Evolutionary conservation across 2,888 invertebrate species (phyloP), one percentile per base, ranked within the genome.

Genomic region (Branchellion lobata): DNA sequence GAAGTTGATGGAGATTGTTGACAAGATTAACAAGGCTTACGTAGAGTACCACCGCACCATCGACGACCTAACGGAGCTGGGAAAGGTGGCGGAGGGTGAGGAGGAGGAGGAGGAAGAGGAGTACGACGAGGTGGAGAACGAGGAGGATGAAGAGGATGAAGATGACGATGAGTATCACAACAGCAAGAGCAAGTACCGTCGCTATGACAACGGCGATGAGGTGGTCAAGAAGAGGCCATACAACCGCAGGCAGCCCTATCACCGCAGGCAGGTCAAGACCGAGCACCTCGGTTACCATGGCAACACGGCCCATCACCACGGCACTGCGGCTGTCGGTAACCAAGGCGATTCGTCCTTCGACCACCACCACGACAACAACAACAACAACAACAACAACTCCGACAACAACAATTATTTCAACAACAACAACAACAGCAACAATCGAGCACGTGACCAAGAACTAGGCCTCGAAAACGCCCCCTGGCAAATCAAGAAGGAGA

Each of bases 21-120:
- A 76, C 31, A 71, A 80, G 68, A 27, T 80, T 34, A 71, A 78
- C 34, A 53, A 73, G 14, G 57, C 78, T 5, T 80, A 71, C 47
- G 40, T 80, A 11, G 71, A 80, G 18, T 80, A 80, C 53, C 80
- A 78, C 27, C 40, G 53, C 29, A 57, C 80, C 78, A 73, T 78
- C 40, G 80, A 80, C 18, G 47, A 80, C 71, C 72, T 80, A 3
- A 51, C 36, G 1, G 78, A 80, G 3, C 31, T 80, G 24, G 78
- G 73, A 11, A 40, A 65, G 36, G 33, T 24, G 18, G 51, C 27
- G 33, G 76, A 18, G 0, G 47, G 27, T 47, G 80, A 68, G 11
- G 80, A 40, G 31, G 80, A 47, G 51, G 53, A 24, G 11, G 71
- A 68, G 18, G 75, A 75, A 27, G 75, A 75, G 11, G 75, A 75